These are phyloP conservation scores for Molossus alvarezi DNA, from an alignment of 2,797 vertebrate species.

Conservation along the genomic window DNA sequence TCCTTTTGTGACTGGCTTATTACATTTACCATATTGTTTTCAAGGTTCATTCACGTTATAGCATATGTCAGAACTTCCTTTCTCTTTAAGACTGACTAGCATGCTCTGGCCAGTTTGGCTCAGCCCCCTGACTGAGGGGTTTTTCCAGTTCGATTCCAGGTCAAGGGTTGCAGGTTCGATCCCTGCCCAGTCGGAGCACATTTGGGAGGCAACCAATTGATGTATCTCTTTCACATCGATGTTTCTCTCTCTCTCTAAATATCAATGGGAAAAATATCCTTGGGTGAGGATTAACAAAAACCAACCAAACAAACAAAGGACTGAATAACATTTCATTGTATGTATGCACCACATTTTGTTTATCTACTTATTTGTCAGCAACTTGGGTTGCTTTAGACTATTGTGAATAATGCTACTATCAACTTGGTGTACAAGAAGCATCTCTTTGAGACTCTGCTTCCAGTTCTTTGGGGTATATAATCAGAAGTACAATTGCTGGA, in stretches of 20 bases:
- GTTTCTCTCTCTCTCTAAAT: too few relatives aligned
- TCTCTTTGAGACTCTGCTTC: not conserved
- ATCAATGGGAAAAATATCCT: too few relatives aligned
- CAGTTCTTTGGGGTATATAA: not conserved
- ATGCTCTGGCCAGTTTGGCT: not conserved
- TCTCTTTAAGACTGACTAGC: not conserved
- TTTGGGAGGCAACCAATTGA: too few relatives aligned
- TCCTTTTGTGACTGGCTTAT: not conserved
- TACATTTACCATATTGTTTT: not conserved
- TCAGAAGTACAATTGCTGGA: not conserved
- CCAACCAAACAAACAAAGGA: not conserved
- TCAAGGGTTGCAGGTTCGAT: too few relatives aligned
- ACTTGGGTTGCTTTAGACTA: not conserved
- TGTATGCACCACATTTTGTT: not conserved
- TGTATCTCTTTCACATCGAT: too few relatives aligned
- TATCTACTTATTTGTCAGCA: too few relatives aligned
- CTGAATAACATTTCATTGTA: not conserved
- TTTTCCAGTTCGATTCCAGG: too few relatives aligned
- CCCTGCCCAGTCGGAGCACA: too few relatives aligned
- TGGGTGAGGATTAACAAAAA: too few relatives aligned
- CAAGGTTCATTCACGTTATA: not conserved
- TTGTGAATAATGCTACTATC: not conserved
- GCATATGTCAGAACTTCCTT: not conserved
- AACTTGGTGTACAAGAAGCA: rapidly evolving
- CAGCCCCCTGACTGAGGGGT: too few relatives aligned